Evolutionary conservation across 1,140 invertebrate genomes (phyloP), one percentile per base, ranked within the genome.

Genomic region (Sesamia nonagrioides): DNA sequence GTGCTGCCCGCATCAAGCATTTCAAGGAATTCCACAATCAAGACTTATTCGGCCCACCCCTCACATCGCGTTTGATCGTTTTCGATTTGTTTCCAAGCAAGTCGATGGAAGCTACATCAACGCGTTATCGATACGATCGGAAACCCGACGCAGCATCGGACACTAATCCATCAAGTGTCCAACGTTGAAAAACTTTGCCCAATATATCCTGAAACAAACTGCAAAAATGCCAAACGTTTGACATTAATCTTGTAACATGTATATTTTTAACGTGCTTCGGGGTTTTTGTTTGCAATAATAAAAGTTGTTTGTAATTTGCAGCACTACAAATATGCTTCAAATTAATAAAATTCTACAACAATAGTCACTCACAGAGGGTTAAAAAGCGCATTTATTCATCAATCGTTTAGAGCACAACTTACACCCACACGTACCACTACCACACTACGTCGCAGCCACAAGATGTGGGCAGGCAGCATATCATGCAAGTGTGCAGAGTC

Each of bases 121-220:
- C 66, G 13, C 42, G 63, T 48, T 50, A 69, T 69, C 66, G 45
- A 48, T 11, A 11, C 63, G 40, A 27, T 42, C 40, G 40, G 40
- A 11, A 63, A 45, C 2, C 66, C 63, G 66, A 66, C 61, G 61
- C 61, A 21, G 37, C 66, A 17, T 7, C 42, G 40, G 66, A 50
- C 66, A 69, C 66, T 69, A 69, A 69, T 69, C 66, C 66, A 69
- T 69, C 66, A 69, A 48, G 66, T 33, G 66, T 69, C 66, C 66
- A 33, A 27, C 17, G 42, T 33, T 33, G 56, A 60, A 60, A 40
- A 63, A 63, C 60, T 66, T 42, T 17, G n/a, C 8, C 37, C 61
- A 27, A 66, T 66, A 66, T 66, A 66, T 66, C 61, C 37, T 21
- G 7, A 42, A 66, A 66, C 61, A 66, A 66, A 66, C 56, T 60